Base-by-base conservation (phyloP, 2,888 invertebrate species). In the Cataglyphis rosenhaueri region DNA sequence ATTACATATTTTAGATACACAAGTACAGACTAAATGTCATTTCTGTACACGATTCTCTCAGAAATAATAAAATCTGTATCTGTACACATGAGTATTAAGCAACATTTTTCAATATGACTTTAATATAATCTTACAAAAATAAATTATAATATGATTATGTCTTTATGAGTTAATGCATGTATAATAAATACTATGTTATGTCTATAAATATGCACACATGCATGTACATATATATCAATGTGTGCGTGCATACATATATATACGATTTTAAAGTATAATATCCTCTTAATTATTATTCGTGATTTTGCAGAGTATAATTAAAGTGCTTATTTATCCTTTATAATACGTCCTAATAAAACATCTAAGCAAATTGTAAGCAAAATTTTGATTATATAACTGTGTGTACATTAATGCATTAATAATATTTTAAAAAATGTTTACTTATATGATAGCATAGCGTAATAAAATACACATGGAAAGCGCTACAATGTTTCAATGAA, bases 71-170 rank as follows among this genome's bases (percentile, higher is more conserved):
- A 48, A 90, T 44, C 52, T 41, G 59, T 85, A 87, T 86, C 29
- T 29, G 84, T 84, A 44, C 12, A 44, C 4, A 90, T 90, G 90
- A n/a, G 90, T 89, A 90, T 90, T 82, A 86, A 87, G 84, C 85
- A 83, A 86, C 84, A 73, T 87, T 74, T 55, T 87, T 87, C 76
- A 89, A 88, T 85, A 89, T 83, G 75, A 83, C 79, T 87, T 84
- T 87, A 88, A 83, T 90, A 52, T 52, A 85, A 89, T 90, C 93
- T 92, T 92, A 93, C 90, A 93, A 93, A 93, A 93, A 93, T 93
- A 93, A 93, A 93, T 93, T 93, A 93, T 93, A 93, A 93, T 68
- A 68, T 90, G 91, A 92, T 92, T 91, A 91, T 92, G 91, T 93
- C 92, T 92, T 52, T 76, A 68, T 68, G 90, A 90, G 88, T 91